phyloP scores from a whole-genome alignment of 37 sponge, comb jelly and placozoan genomes.

The Spongilla lacustris region DNA sequence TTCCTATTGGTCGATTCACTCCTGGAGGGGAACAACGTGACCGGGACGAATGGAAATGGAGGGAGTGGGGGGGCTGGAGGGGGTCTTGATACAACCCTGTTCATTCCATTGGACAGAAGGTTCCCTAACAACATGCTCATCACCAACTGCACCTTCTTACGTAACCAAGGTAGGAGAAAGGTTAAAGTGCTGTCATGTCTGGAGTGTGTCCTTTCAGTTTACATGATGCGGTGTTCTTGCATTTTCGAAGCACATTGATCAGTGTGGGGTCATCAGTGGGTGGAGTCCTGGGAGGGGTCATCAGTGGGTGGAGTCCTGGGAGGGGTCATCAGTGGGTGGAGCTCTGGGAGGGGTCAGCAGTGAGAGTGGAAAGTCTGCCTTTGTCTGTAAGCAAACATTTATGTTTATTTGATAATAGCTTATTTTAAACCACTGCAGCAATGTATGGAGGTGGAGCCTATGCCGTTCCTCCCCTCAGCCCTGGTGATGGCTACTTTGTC shows the following conservation, averaged over 20 bases:
- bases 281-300: too few relatives aligned
- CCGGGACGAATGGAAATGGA: neutral
- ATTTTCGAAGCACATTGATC: too few relatives aligned
- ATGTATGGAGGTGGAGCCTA: conserved; percentile 19
- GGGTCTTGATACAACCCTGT: neutral
- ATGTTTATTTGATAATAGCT: too few relatives aligned
- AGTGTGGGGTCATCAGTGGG: too few relatives aligned
- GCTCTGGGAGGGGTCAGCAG: too few relatives aligned
- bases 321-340: too few relatives aligned
- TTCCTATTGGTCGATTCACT: neutral
- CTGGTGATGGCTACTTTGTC: neutral
- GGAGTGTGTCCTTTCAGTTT: too few relatives aligned
- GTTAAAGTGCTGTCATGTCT: neutral
- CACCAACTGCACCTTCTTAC: neutral
- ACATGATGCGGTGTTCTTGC: too few relatives aligned
- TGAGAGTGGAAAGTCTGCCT: too few relatives aligned
- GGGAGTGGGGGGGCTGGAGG: neutral
- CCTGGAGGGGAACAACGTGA: neutral
- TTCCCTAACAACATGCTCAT: neutral
- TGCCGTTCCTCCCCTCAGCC: neutral
- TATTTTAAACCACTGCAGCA: neutral
- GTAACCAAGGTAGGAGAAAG: neutral
- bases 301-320: too few relatives aligned
- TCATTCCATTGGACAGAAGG: neutral
- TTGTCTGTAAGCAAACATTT: too few relatives aligned